Conservation (phyloP, 2,113 vertebrate genomes). For the Pseudolaguvia tuberculata region DNA sequence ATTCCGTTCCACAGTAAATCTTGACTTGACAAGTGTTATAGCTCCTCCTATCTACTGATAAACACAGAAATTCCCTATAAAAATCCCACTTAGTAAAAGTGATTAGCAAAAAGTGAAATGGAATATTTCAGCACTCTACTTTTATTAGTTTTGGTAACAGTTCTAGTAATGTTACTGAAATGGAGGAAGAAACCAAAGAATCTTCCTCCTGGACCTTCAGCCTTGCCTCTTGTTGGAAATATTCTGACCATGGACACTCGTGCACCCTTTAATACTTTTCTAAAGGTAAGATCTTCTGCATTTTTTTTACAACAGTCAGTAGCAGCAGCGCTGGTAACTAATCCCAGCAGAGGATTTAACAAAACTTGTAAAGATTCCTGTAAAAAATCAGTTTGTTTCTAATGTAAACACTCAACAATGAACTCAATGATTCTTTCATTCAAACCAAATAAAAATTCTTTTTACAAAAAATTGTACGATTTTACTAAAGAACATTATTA, state of each 20-base stretch:
- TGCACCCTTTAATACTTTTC: constrained; percentile 56
- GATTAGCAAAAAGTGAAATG: constrained; percentile 41
- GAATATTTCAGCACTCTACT: constrained; percentile 48
- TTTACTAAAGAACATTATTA: no score
- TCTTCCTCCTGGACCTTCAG: constrained; percentile 61
- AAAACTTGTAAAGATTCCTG: no score
- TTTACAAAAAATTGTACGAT: no score
- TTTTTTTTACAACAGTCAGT: no score
- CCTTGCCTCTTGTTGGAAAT: constrained; percentile 63
- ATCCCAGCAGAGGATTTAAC: no score
- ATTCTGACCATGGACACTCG: constrained; percentile 55
- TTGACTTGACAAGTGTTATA: constrained; percentile 1
- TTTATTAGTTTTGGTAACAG: constrained; percentile 46
- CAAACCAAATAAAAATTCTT: no score
- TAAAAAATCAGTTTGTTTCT: no score
- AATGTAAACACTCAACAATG: no score
- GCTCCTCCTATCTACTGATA: constrained; percentile 5
- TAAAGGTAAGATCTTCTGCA: constrained; percentile 52
- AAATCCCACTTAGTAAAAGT: neutral
- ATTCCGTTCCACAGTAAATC: no score
- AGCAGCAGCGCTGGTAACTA: no score
- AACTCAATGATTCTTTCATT: no score
- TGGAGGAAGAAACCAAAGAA: constrained; percentile 23
- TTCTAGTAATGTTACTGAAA: constrained; percentile 50
- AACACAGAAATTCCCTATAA: neutral